These are phyloP conservation scores for Philopedon plagiatum DNA, from an alignment of 2,888 invertebrate species.

Conservation along the genomic window DNA sequence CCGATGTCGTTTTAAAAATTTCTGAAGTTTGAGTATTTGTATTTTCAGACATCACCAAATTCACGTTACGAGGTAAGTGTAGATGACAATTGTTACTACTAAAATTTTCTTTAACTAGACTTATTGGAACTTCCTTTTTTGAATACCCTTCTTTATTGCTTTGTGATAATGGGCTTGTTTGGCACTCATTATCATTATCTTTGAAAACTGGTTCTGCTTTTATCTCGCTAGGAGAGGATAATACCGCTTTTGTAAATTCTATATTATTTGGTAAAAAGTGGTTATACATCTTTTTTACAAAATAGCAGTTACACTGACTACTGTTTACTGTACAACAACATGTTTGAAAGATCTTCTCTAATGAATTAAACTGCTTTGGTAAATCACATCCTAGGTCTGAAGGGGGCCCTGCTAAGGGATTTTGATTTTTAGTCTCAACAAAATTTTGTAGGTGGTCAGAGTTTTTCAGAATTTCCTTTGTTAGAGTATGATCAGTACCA, in stretches of 20 bases:
- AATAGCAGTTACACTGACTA: conserved; percentile 45
- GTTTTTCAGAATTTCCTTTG: no score
- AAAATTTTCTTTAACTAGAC: background rate
- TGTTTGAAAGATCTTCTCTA: conserved; percentile 34
- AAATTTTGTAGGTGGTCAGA: no score
- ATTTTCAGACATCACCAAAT: no score
- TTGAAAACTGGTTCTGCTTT: background rate
- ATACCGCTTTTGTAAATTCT: background rate
- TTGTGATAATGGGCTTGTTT: background rate
- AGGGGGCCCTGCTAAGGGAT: no score
- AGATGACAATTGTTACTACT: background rate
- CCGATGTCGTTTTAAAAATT: background rate
- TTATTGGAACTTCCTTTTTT: background rate
- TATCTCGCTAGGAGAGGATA: background rate
- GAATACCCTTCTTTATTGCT: background rate
- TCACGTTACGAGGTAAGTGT: background rate
- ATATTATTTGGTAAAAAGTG: conserved; percentile 45
- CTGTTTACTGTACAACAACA: conserved; percentile 23
- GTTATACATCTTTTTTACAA: conserved; percentile 53
- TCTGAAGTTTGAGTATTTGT: background rate
- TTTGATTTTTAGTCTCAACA: no score
- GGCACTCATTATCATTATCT: background rate
- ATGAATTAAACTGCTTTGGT: conserved; percentile 24
- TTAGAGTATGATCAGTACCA: no score
- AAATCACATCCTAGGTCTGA: background rate